phyloP scores from a whole-genome alignment of 2,888 invertebrate genomes.

The Drosophila kanekoi region DNA sequence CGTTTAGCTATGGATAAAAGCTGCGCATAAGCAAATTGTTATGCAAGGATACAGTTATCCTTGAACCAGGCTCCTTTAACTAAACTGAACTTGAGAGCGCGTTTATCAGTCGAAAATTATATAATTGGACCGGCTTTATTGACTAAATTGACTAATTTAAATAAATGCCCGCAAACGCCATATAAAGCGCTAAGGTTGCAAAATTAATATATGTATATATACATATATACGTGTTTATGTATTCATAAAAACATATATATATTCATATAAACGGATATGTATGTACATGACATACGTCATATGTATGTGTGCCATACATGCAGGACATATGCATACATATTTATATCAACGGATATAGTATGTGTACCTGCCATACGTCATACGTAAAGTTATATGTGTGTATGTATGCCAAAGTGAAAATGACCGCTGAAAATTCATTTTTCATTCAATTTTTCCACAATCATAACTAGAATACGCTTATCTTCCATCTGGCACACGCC shows the following conservation, averaged over 20 bases:
- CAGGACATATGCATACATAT: too few species aligned
- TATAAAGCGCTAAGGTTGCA: conserved; percentile 18
- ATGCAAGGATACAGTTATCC: conserved; percentile 10
- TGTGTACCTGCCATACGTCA: background rate
- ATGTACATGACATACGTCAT: too few species aligned
- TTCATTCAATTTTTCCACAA: conserved; percentile 29
- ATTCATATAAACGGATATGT: background rate
- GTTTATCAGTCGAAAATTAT: conserved; percentile 30
- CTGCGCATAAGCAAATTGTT: background rate
- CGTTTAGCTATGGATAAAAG: background rate
- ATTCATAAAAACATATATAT: background rate
- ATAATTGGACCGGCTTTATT: conserved; percentile 32
- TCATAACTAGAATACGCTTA: conserved; percentile 53
- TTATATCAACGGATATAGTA: background rate
- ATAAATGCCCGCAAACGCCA: background rate
- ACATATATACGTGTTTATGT: background rate
- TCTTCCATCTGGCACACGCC: conserved; percentile 32
- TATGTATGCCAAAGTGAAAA: background rate
- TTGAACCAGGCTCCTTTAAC: background rate
- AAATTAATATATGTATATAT: background rate
- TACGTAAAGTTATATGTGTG: background rate
- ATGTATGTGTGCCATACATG: too few species aligned
- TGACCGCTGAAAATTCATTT: conserved; percentile 1
- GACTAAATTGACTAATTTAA: conserved; percentile 27
- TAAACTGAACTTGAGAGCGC: background rate